Percentiles rank a stretch among this genome's conserved stretches.
phyloP scores from a whole-genome alignment of 2,113 vertebrate genomes.

The Porphyrio hochstetteri region DNA sequence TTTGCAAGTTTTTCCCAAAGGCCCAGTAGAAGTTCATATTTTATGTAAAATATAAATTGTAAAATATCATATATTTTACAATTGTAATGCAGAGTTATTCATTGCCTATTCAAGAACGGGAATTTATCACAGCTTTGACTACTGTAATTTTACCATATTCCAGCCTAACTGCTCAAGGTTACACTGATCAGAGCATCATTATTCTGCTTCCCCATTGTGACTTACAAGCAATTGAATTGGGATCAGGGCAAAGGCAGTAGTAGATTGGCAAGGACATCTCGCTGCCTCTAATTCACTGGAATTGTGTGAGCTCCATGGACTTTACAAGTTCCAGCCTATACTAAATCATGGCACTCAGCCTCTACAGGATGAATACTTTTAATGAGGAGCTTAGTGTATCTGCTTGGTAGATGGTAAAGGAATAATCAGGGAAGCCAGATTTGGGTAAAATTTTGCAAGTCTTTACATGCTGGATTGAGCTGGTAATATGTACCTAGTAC shows the following conservation, averaged over 20 bases:
- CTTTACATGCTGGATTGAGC: not conserved
- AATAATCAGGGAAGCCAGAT: not conserved
- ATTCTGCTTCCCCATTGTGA: not conserved
- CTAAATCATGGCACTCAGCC: not conserved
- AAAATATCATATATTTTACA: conserved; percentile 21
- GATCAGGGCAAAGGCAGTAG: not conserved
- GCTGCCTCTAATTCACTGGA: not conserved
- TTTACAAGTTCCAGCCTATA: not conserved
- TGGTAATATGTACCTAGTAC: not conserved
- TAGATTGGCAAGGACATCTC: not conserved
- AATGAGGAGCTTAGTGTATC: not conserved
- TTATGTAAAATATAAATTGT: conserved; percentile 44
- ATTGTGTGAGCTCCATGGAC: not conserved
- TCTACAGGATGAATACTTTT: not conserved
- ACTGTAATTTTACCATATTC: not conserved
- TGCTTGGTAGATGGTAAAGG: not conserved
- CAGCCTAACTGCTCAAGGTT: conserved; percentile 31
- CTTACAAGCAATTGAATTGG: not conserved
- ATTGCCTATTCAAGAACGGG: not conserved
- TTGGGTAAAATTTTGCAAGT: not conserved
- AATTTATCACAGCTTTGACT: conserved; percentile 24
- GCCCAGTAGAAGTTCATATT: conserved; percentile 22
- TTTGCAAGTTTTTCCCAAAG: conserved; percentile 17
- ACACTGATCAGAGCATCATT: not conserved
- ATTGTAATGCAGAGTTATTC: conserved; percentile 19